These are phyloP conservation scores for Aspiorhynchus laticeps DNA, from an alignment of 2,113 vertebrate genomes.

Conservation along the genomic window DNA sequence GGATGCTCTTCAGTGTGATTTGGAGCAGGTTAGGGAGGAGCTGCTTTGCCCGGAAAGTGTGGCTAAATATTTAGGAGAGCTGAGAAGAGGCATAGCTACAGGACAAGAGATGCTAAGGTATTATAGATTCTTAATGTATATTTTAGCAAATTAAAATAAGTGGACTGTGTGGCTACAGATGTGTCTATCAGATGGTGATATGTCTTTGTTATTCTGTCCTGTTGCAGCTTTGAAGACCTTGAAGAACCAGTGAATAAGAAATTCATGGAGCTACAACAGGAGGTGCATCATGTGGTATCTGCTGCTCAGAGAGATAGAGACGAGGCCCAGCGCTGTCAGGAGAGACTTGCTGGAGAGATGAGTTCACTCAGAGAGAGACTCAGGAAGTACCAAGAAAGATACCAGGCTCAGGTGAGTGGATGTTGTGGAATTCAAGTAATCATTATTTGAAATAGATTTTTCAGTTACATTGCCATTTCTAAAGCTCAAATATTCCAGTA, in stretches of 20 bases:
- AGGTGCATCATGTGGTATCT: constrained; percentile 72
- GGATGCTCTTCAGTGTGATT: constrained; percentile 73
- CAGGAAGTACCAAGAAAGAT: constrained; percentile 72
- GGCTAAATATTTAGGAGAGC: constrained; percentile 68
- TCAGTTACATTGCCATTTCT: not conserved
- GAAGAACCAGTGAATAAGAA: constrained; percentile 75
- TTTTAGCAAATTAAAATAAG: not conserved
- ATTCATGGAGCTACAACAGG: constrained; percentile 75
- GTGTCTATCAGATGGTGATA: not conserved
- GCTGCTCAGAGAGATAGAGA: constrained; percentile 73
- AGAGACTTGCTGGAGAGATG: constrained; percentile 73
- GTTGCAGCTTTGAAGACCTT: constrained; percentile 67
- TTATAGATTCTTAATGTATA: constrained; percentile 32
- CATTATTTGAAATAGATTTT: not conserved
- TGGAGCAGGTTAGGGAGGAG: constrained; percentile 67
- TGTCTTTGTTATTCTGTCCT: constrained; percentile 10
- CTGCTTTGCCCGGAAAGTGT: constrained; percentile 77
- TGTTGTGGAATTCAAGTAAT: not conserved
- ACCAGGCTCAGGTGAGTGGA: constrained; percentile 65
- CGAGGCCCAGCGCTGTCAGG: constrained; percentile 71
- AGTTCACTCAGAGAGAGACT: constrained; percentile 74
- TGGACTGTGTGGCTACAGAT: not conserved
- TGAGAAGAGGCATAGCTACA: constrained; percentile 71
- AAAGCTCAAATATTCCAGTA: not conserved
- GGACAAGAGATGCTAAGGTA: constrained; percentile 77